Evolutionary conservation across 2,888 invertebrate genomes (phyloP).

Genomic region (Scaptomyza polygonia): DNA sequence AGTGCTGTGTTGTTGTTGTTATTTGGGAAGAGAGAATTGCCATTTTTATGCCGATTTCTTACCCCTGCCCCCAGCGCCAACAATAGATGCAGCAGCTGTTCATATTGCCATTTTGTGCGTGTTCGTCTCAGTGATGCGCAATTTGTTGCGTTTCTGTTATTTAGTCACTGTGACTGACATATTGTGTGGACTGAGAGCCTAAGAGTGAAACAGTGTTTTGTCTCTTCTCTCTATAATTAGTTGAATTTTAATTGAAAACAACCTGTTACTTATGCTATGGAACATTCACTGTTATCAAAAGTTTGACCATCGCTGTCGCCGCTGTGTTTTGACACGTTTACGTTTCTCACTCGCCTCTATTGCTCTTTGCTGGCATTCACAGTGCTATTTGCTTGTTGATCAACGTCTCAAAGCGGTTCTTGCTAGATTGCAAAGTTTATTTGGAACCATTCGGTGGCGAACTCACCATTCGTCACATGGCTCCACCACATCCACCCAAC

Average conservation of each 20-base stretch:
- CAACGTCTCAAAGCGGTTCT: conserved; percentile 35
- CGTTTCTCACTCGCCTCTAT: conserved; percentile 41
- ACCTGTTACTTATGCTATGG: neutral
- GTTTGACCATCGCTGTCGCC: conserved; percentile 24
- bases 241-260: neutral
- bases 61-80: neutral
- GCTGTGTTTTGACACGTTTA: conserved; percentile 68
- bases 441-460: conserved; percentile 38
- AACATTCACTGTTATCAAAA: neutral
- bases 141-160: neutral
- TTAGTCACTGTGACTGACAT: conserved; percentile 2
- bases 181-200: too few relatives aligned
- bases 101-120: conserved; percentile 26
- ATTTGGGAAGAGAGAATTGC: conserved; percentile 32
- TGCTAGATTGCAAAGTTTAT: conserved; percentile 41
- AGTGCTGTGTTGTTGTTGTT: conserved; percentile 8
- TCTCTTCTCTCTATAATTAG: too few relatives aligned
- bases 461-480: conserved; percentile 46
- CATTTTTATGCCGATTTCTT: conserved; percentile 5
- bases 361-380: conserved; percentile 20
- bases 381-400: conserved; percentile 43
- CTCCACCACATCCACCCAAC: conserved; percentile 17
- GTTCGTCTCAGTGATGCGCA: conserved; percentile 32
- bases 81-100: conserved; percentile 50
- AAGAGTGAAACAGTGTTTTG: neutral